Conservation (phyloP, 1,140 invertebrate species). For the Pristionchus pacificus region DNA sequence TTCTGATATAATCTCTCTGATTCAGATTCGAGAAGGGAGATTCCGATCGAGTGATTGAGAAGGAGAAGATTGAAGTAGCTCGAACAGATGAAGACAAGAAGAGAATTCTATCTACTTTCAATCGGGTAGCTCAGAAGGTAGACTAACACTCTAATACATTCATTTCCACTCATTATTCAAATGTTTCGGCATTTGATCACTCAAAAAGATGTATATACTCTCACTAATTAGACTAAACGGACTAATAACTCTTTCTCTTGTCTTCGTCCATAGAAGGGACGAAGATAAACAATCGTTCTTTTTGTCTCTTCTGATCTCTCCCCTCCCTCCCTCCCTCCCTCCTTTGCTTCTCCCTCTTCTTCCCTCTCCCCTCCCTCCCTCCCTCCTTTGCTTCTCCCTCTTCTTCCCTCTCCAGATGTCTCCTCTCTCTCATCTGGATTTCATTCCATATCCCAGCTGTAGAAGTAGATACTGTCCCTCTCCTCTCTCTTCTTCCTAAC, state of each 20-base stretch:
- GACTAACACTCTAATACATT: too few relatives aligned
- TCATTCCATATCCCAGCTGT: too few relatives aligned
- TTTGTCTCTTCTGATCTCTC: background rate
- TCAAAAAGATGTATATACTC: background rate
- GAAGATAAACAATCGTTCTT: too few relatives aligned
- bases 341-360: background rate
- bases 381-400: background rate
- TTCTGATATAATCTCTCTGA: background rate
- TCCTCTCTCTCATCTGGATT: too few relatives aligned
- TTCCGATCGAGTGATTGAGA: constrained; percentile 18
- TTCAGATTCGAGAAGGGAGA: constrained; percentile 33
- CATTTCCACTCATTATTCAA: too few relatives aligned
- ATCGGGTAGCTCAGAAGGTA: constrained; percentile 3
- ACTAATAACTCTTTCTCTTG: too few relatives aligned
- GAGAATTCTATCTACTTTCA: constrained; percentile 26
- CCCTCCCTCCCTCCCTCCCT: background rate
- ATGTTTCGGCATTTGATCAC: background rate
- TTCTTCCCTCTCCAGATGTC: too few relatives aligned
- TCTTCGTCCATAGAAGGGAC: too few relatives aligned
- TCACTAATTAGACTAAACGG: background rate
- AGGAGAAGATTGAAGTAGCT: constrained; percentile 19
- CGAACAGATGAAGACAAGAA: constrained; percentile 15
- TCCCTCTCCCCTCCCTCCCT: background rate
- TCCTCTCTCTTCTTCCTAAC: background rate
- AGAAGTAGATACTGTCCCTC: too few relatives aligned